phyloP scores from a whole-genome alignment of 2,797 vertebrate genomes.

The Notolepis coatsorum region DNA sequence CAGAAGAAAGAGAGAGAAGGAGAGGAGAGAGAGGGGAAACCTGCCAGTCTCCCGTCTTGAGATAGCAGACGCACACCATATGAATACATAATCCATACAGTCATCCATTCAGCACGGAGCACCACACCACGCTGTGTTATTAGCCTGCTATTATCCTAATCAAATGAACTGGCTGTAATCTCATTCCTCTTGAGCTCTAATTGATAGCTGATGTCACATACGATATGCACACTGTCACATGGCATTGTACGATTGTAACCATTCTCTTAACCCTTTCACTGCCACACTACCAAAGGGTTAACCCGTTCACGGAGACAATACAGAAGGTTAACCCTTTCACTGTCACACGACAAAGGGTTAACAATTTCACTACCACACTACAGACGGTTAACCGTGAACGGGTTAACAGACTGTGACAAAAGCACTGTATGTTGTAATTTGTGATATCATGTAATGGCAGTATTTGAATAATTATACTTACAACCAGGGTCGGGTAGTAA shows the following conservation, averaged over 20 bases:
- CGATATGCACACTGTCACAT: constrained; percentile 48
- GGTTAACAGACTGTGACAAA: constrained; percentile 29
- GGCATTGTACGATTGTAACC: constrained; percentile 41
- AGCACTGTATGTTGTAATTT: constrained; percentile 44
- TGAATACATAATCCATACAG: constrained; percentile 43
- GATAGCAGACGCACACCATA: constrained; percentile 36
- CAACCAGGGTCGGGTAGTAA: too few relatives aligned
- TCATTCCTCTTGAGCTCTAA: constrained; percentile 65
- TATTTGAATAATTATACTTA: constrained; percentile 42
- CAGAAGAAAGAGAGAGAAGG: constrained; percentile 13
- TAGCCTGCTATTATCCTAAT: constrained; percentile 70
- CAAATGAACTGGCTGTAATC: constrained; percentile 73
- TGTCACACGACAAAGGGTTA: too few relatives aligned
- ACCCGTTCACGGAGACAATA: too few relatives aligned
- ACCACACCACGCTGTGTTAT: constrained; percentile 49
- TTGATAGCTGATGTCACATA: constrained; percentile 63
- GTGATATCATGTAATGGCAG: constrained; percentile 11
- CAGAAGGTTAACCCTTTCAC: too few relatives aligned
- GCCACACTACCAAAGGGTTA: too few relatives aligned
- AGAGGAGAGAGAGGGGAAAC: constrained; percentile 21
- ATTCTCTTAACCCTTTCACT: too few relatives aligned
- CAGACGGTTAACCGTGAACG: too few relatives aligned
- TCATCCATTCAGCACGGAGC: constrained; percentile 58
- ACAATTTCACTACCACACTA: too few relatives aligned
- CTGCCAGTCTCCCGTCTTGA: constrained; percentile 31